Evolutionary conservation across 2,888 invertebrate genomes (phyloP).

Genomic region (Cephus sareptanus): DNA sequence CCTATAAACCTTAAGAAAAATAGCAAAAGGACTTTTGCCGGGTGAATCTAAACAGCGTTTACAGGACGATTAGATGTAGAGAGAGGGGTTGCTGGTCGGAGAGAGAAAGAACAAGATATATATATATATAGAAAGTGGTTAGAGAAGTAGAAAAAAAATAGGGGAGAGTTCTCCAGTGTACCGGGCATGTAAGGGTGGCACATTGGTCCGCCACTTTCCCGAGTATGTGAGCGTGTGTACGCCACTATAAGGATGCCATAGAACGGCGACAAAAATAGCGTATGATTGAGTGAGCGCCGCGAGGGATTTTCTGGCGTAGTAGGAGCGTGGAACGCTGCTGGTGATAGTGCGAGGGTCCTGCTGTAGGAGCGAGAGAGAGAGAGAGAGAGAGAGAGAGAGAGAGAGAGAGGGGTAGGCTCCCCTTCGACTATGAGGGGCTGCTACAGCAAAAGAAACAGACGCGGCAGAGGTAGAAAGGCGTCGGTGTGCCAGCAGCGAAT

Average conservation of each 20-base stretch:
- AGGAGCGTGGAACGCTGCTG: neutral
- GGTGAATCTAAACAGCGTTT: conserved; percentile 39
- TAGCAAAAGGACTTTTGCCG: neutral
- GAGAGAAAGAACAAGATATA: conserved; percentile 8
- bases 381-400: neutral
- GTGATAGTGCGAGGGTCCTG: neutral
- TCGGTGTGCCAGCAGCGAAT: neutral
- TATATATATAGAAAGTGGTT: neutral
- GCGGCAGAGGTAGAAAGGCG: neutral
- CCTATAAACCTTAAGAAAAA: neutral
- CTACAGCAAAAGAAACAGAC: neutral
- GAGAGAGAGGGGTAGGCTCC: neutral
- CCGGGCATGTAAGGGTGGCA: neutral
- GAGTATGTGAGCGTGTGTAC: neutral
- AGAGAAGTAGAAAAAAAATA: neutral
- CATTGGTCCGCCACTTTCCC: neutral
- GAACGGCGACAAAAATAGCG: conserved; percentile 57
- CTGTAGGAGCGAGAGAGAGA: neutral
- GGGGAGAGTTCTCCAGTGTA: conserved; percentile 6
- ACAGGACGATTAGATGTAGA: conserved; percentile 45
- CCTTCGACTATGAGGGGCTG: neutral
- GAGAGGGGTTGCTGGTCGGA: conserved; percentile 11
- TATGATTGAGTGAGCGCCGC: conserved; percentile 62
- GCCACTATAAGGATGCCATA: conserved; percentile 18
- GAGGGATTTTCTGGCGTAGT: conserved; percentile 49